These are phyloP conservation scores for Leucophora obtusa DNA, from an alignment of 2,888 invertebrate species.

Conservation along the genomic window DNA sequence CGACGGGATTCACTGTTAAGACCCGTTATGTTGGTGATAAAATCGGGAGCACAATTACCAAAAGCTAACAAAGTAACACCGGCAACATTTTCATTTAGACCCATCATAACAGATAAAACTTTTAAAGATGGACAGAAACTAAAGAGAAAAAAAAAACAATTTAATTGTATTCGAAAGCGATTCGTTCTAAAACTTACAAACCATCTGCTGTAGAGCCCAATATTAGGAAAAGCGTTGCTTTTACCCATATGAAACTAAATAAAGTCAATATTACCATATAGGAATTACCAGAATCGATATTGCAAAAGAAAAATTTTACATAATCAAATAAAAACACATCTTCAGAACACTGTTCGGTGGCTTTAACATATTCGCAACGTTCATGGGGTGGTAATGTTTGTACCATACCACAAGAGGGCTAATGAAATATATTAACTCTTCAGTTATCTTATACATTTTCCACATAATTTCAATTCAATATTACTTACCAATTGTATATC, in stretches of 20 bases:
- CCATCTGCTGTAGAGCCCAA: constrained; percentile 81
- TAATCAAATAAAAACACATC: constrained; percentile 75
- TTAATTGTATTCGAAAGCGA: not conserved
- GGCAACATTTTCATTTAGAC: constrained; percentile 80
- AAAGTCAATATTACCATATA: constrained; percentile 60
- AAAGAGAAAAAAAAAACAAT: constrained; percentile 21
- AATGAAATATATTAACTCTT: too few relatives aligned
- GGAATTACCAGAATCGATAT: constrained; percentile 66
- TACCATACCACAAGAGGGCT: constrained; percentile 52
- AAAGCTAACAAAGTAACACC: constrained; percentile 86
- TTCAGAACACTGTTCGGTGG: constrained; percentile 71
- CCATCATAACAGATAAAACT: constrained; percentile 78
- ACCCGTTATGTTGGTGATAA: constrained; percentile 81
- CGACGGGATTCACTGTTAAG: constrained; percentile 76
- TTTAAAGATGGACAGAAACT: constrained; percentile 81
- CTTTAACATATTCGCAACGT: constrained; percentile 76
- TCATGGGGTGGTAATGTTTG: constrained; percentile 53
- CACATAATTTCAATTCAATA: too few relatives aligned
- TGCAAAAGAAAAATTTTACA: constrained; percentile 75
- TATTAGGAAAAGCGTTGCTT: constrained; percentile 79
- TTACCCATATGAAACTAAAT: constrained; percentile 47
- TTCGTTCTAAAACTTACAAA: constrained; percentile 77
- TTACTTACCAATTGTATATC: constrained; percentile 54
- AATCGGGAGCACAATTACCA: constrained; percentile 85
- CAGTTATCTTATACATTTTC: too few relatives aligned